A percentile compares a stretch with the other conserved stretches of the same genome.
Conservation (phyloP, 2,113 vertebrate genomes). For the Hirundichthys speculiger region DNA sequence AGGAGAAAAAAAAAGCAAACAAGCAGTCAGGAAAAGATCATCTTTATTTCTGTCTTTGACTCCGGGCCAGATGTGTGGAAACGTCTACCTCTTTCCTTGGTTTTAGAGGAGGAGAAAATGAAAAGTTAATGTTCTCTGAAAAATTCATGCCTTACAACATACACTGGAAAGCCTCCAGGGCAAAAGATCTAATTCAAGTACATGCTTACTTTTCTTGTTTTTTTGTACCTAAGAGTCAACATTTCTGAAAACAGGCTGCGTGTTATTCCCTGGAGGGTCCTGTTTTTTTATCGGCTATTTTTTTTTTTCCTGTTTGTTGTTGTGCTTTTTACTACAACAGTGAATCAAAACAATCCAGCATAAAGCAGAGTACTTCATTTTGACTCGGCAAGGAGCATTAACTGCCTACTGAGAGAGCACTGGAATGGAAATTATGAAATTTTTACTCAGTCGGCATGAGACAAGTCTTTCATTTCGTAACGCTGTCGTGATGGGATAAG, state of each 20-base stretch:
- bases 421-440: background rate
- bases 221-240: background rate
- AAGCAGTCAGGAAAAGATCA: no score
- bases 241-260: conserved; percentile 31
- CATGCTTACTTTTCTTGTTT: conserved; percentile 12
- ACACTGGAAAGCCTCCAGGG: conserved; percentile 16
- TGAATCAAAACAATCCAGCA: conserved; percentile 4
- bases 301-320: conserved; percentile 3
- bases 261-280: conserved; percentile 5
- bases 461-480: background rate
- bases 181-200: conserved; percentile 26
- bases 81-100: no score
- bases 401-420: background rate
- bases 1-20: no score
- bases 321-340: conserved; percentile 11
- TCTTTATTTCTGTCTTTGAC: no score
- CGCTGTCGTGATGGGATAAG: background rate
- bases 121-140: conserved; percentile 55
- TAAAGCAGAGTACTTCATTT: conserved; percentile 21
- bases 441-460: background rate
- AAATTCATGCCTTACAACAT: conserved; percentile 50
- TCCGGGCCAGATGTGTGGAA: no score
- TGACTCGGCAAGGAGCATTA: conserved; percentile 6
- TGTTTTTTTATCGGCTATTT: background rate
- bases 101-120: conserved; percentile 1